Conservation (phyloP, 35 echinoderm and acorn worm genomes). For the Apostichopus japonicus region DNA sequence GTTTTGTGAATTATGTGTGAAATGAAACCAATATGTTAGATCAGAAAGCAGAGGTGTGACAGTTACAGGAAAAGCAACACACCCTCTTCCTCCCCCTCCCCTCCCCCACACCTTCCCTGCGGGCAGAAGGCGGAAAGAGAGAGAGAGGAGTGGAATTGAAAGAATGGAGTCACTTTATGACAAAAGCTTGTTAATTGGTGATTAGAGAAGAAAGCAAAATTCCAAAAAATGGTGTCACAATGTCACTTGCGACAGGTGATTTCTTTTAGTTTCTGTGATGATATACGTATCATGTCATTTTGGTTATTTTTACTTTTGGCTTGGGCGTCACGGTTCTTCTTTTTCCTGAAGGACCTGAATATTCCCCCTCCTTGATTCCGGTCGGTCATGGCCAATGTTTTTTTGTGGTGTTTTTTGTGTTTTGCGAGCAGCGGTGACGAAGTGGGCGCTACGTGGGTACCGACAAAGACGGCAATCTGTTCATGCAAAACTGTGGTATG, state of each 20-base stretch:
- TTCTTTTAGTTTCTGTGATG: not conserved
- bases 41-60: not conserved
- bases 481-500: conserved; percentile 13
- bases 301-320: conserved; percentile 12
- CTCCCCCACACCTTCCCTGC: too few species aligned
- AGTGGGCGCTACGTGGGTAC: conserved; percentile 15
- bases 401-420: not conserved
- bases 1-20: not conserved
- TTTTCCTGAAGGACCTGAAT: conserved; percentile 41
- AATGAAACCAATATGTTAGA: not conserved
- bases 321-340: conserved; percentile 27
- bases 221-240: not conserved
- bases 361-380: conserved; percentile 35
- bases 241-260: not conserved
- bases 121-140: not conserved
- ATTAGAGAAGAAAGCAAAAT: not conserved
- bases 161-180: not conserved
- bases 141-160: not conserved
- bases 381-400: conserved; percentile 8
- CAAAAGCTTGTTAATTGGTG: not conserved
- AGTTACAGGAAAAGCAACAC: not conserved
- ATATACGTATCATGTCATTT: not conserved
- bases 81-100: not conserved
- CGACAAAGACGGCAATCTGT: conserved; percentile 38
- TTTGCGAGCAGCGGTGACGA: not conserved